Evolutionary conservation across 64 coral and sea anemone species (phyloP).

Genomic region (Montipora capricornis): DNA sequence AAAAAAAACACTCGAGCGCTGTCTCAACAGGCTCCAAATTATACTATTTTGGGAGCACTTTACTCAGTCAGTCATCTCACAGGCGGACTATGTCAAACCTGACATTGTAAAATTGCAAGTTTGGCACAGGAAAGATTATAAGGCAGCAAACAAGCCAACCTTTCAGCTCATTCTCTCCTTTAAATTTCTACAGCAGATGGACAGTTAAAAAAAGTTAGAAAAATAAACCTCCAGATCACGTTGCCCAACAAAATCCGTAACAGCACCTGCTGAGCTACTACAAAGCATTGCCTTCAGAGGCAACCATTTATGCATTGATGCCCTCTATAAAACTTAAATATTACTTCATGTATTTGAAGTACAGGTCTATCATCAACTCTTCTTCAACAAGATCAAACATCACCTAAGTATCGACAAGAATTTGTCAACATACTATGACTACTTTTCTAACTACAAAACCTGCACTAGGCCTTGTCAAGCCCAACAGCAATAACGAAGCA

Average conservation of each 20-base stretch:
- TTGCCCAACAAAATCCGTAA: neutral
- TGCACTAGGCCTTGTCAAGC: neutral
- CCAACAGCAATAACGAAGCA: neutral
- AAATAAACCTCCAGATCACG: neutral
- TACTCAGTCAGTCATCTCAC: neutral
- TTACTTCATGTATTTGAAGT: neutral
- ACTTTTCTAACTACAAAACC: conserved; percentile 3
- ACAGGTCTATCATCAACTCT: neutral
- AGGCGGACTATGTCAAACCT: neutral
- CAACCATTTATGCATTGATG: neutral
- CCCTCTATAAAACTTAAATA: no score
- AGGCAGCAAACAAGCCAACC: neutral
- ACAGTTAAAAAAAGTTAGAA: conserved; percentile 15
- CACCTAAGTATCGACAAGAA: neutral
- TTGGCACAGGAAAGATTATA: neutral
- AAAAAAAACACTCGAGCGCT: neutral
- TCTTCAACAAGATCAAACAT: neutral
- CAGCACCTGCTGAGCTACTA: neutral
- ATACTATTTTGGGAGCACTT: neutral
- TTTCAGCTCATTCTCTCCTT: neutral
- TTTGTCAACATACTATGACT: neutral
- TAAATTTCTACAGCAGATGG: neutral
- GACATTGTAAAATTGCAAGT: neutral
- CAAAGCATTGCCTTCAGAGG: neutral
- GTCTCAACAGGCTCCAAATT: neutral